A percentile compares a stretch with the other conserved stretches of the same genome.
phyloP scores from a whole-genome alignment of 2,888 invertebrate species.

The Opisthograptis luteolata region DNA sequence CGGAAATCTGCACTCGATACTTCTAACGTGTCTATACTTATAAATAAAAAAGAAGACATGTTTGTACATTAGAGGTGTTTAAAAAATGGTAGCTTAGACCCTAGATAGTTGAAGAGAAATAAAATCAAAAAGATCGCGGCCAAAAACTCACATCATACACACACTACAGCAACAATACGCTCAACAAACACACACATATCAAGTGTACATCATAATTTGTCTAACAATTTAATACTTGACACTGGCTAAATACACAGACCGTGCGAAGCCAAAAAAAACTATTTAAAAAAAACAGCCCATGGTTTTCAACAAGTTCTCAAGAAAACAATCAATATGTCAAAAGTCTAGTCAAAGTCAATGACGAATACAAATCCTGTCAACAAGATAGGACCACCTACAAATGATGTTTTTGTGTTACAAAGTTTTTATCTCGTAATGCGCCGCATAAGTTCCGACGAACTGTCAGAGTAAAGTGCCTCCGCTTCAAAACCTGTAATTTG shows the following conservation, averaged over 20 bases:
- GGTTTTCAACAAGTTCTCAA: not conserved
- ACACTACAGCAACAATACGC: not conserved
- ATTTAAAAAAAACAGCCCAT: not conserved
- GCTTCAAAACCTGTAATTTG: conserved; percentile 5
- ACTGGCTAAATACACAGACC: no score
- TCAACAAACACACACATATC: no score
- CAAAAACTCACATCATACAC: no score
- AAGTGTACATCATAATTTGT: no score
- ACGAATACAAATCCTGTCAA: not conserved
- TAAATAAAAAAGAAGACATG: no score
- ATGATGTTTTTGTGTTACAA: not conserved
- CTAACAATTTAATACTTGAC: no score
- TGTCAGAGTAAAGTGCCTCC: not conserved
- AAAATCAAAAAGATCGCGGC: no score
- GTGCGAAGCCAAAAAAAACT: no score
- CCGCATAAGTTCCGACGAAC: not conserved
- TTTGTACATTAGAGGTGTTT: no score
- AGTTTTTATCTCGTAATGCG: not conserved
- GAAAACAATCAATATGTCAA: not conserved
- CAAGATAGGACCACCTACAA: not conserved
- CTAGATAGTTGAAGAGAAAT: no score
- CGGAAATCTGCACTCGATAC: not conserved
- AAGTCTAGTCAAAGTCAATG: not conserved
- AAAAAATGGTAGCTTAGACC: no score
- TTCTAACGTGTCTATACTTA: not conserved